Conservation (phyloP, 2,113 vertebrate genomes). For the Chionomys nivalis region DNA sequence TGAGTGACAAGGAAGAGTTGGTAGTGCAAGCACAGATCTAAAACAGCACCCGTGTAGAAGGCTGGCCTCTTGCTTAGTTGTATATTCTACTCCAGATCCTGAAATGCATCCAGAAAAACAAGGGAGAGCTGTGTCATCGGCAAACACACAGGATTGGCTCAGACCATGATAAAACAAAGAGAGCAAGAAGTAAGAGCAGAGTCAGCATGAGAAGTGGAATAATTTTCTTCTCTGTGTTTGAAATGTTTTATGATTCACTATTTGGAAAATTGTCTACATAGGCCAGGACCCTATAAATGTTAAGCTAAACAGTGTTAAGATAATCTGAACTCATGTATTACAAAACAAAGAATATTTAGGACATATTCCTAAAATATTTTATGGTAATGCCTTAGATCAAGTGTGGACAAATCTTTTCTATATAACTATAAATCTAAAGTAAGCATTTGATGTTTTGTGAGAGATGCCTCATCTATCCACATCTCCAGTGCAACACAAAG, state of each 20-base stretch:
- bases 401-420: neutral
- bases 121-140: neutral
- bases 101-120: neutral
- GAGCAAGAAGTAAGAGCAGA: neutral
- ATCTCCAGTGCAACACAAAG: neutral
- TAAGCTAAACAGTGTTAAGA: neutral
- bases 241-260: neutral
- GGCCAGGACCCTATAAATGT: neutral
- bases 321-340: neutral
- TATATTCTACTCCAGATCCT: neutral
- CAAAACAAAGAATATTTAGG: neutral
- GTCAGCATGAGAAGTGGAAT: too few relatives aligned
- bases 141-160: neutral
- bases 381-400: neutral
- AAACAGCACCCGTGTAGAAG: neutral
- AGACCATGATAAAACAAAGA: neutral
- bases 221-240: neutral
- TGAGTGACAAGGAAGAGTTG: neutral
- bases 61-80: neutral
- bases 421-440: neutral
- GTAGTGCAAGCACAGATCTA: fast-evolving
- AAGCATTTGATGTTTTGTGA: neutral
- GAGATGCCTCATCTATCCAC: neutral
- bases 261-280: neutral
- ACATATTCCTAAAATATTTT: neutral